Evolutionary conservation across 2,888 invertebrate genomes (phyloP).

Genomic region (Seira ritae): DNA sequence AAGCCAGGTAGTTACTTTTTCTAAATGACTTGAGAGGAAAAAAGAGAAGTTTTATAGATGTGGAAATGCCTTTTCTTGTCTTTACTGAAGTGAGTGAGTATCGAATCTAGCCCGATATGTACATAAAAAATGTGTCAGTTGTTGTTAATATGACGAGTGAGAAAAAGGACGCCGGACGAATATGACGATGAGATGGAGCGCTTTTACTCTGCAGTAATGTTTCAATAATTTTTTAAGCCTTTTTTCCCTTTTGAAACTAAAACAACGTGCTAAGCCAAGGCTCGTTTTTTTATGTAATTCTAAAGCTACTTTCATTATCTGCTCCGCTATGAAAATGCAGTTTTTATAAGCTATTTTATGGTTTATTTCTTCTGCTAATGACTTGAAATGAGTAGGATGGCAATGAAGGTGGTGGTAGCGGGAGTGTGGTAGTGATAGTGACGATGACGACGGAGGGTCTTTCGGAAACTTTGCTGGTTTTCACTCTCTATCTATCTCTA

Average conservation of each 20-base stretch:
- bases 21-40: constrained; percentile 43
- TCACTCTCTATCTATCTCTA: neutral
- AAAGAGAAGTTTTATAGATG: constrained; percentile 6
- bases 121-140: constrained; percentile 60
- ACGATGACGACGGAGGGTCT: neutral
- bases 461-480: constrained; percentile 6
- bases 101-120: constrained; percentile 1
- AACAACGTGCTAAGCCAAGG: neutral
- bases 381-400: constrained; percentile 33
- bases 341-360: constrained; percentile 62
- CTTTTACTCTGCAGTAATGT: constrained; percentile 4
- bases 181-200: neutral
- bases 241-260: neutral
- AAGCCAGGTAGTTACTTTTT: constrained; percentile 30
- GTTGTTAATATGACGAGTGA: constrained; percentile 42
- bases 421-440: neutral
- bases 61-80: constrained; percentile 41
- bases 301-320: constrained; percentile 56
- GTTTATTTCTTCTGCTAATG: constrained; percentile 53
- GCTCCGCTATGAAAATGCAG: constrained; percentile 55
- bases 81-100: neutral
- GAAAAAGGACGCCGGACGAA: constrained; percentile 7
- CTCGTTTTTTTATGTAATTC: constrained; percentile 1
- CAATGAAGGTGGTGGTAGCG: constrained; percentile 8
- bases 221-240: neutral